phyloP scores from a whole-genome alignment of 2,888 invertebrate genomes.

The Halictus ligatus region DNA sequence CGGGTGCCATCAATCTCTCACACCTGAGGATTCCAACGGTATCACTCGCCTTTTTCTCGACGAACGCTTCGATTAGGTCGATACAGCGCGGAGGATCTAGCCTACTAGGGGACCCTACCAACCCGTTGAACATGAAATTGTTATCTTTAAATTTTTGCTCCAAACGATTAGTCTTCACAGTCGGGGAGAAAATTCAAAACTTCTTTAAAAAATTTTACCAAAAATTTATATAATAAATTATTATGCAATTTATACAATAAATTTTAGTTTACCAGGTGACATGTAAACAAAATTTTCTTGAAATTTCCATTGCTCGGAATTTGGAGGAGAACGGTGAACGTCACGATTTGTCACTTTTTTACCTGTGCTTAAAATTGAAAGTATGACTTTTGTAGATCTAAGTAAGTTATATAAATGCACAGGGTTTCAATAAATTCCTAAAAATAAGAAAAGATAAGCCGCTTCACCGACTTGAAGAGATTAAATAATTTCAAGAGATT shows the following conservation, averaged over 20 bases:
- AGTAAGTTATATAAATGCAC: too few relatives aligned
- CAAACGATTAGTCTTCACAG: background rate
- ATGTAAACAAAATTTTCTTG: background rate
- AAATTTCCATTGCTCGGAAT: too few relatives aligned
- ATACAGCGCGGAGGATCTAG: background rate
- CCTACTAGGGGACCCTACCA: too few relatives aligned
- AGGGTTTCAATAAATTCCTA: too few relatives aligned
- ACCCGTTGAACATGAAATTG: background rate
- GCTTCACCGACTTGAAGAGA: too few relatives aligned
- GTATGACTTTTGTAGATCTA: too few relatives aligned
- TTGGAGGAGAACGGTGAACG: too few relatives aligned
- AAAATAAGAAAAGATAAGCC: background rate
- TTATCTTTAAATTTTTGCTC: background rate
- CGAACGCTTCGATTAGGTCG: background rate
- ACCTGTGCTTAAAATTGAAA: too few relatives aligned
- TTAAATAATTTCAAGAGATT: background rate
- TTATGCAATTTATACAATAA: too few relatives aligned
- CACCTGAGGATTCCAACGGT: conserved; percentile 4
- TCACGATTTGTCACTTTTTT: too few relatives aligned
- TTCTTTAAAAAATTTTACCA: background rate
- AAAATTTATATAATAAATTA: too few relatives aligned
- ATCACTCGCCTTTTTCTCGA: background rate
- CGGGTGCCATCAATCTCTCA: background rate
- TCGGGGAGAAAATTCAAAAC: background rate
- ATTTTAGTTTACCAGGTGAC: too few relatives aligned